Conservation (phyloP, 1,140 invertebrate species). For the Diorhabda carinulata region DNA sequence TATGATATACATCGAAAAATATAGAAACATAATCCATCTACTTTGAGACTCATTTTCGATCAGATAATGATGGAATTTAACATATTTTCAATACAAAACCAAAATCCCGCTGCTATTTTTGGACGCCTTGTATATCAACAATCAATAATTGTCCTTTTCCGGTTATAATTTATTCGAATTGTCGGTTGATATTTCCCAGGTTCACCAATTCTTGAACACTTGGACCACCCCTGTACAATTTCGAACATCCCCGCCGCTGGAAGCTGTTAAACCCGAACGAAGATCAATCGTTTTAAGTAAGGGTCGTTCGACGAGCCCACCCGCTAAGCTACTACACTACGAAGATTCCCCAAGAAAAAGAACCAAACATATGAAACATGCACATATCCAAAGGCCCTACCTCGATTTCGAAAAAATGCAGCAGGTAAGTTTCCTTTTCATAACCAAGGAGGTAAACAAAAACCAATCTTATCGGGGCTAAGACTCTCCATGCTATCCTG, state of each 20-base stretch:
- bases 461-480: too few species aligned
- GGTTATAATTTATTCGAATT: too few species aligned
- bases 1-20: too few species aligned
- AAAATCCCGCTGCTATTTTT: too few species aligned
- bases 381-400: conserved; percentile 74
- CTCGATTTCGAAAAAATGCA: conserved; percentile 97
- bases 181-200: conserved; percentile 22
- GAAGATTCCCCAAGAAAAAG: conserved; percentile 61
- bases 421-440: conserved; percentile 59
- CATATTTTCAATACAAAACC: too few species aligned
- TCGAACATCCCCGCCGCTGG: conserved; percentile 81
- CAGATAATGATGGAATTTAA: too few species aligned
- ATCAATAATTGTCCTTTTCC: too few species aligned
- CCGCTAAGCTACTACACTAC: conserved; percentile 69
- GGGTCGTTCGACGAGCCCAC: conserved; percentile 63
- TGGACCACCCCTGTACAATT: conserved; percentile 78
- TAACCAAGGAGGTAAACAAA: not conserved
- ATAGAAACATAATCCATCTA: too few species aligned
- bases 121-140: too few species aligned
- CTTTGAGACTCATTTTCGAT: too few species aligned
- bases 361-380: conserved; percentile 58
- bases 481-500: too few species aligned
- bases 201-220: conserved; percentile 46
- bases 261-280: conserved; percentile 75
- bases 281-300: conserved; percentile 39